Evolutionary conservation across 53 echinoderm and acorn worm genomes (phyloP), one percentile per base, ranked within the genome.

Genomic region (Hippasteria phrygiana): DNA sequence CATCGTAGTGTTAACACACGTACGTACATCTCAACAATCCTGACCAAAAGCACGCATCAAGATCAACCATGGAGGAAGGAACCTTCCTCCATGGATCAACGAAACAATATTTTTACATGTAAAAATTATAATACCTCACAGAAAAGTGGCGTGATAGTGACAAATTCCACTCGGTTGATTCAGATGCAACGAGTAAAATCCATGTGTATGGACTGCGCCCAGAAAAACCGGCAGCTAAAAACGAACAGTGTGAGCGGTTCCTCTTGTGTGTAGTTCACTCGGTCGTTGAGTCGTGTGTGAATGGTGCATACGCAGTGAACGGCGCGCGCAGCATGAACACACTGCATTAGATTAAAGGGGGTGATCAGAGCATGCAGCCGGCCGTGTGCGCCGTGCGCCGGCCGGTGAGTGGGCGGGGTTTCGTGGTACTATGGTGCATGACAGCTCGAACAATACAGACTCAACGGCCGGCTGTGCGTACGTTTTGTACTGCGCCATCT

Each of bases 341-440:
- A n/a, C 54, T 54, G 18, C 18, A 12, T 54, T 14, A 20, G 10
- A 38, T 59, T 59, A 59, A 59, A 59, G 20, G 20, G 59, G 59
- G 76, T 76, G 76, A 76, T 51, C 51, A 8, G 74, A 43, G n/a
- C 42, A n/a, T 26, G 17, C 22, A 24, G 35, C 48, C 78, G 33
- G 33, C 20, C 18, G 18, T 41, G 72, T 9, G 28, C 39, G 28
- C 41, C 17, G 41, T 7, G 43, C 41, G 39, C 59, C 38, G 78
- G 38, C 62, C 78, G 40, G 38, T 78, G 75, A 85, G 85, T 85
- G 71, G 85, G 85, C 70, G 85, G 48, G 71, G 85, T 56, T 85
- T 43, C 85, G 85, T 43, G 53, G n/a, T n/a, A n/a, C n/a, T n/a
- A n/a, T n/a, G n/a, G 20, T 70, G 12, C 31, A 28, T 50, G 51